These are phyloP conservation scores for Cyclophora punctaria DNA, from an alignment of 2,888 invertebrate species.

Conservation along the genomic window DNA sequence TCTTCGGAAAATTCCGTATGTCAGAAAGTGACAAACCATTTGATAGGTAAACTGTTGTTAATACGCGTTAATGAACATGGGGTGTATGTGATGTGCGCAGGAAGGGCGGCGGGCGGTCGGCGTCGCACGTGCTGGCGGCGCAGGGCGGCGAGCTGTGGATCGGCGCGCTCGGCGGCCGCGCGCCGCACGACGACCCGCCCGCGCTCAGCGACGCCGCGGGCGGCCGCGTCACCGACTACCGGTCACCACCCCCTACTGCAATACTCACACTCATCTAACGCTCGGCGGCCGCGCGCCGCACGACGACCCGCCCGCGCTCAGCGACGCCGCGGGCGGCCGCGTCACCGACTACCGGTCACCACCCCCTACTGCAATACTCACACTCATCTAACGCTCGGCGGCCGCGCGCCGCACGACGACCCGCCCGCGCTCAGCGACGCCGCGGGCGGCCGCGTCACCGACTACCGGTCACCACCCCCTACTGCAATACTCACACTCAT, in stretches of 20 bases:
- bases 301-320: conserved; percentile 96
- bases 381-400: conserved; percentile 78
- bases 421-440: conserved; percentile 97
- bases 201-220: conserved; percentile 96
- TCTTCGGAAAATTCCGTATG: too few species aligned
- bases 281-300: conserved; percentile 90
- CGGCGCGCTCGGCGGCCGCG: conserved; percentile 90
- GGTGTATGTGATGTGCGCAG: conserved; percentile 28
- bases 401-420: conserved; percentile 92
- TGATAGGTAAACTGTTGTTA: conserved; percentile 4
- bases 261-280: conserved; percentile 47
- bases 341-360: conserved; percentile 89
- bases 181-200: conserved; percentile 94
- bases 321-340: conserved; percentile 94
- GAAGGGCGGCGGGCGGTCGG: conserved; percentile 89
- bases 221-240: conserved; percentile 94
- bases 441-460: conserved; percentile 93
- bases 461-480: conserved; percentile 78
- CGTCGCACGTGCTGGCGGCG: conserved; percentile 93
- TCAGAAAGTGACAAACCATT: too few species aligned
- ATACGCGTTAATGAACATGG: too few species aligned
- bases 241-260: conserved; percentile 36
- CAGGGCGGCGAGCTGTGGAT: conserved; percentile 98
- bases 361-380: too few species aligned
- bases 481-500: too few species aligned